Evolutionary conservation across 2,113 vertebrate genomes (phyloP).

Genomic region (Lasiurus cinereus): DNA sequence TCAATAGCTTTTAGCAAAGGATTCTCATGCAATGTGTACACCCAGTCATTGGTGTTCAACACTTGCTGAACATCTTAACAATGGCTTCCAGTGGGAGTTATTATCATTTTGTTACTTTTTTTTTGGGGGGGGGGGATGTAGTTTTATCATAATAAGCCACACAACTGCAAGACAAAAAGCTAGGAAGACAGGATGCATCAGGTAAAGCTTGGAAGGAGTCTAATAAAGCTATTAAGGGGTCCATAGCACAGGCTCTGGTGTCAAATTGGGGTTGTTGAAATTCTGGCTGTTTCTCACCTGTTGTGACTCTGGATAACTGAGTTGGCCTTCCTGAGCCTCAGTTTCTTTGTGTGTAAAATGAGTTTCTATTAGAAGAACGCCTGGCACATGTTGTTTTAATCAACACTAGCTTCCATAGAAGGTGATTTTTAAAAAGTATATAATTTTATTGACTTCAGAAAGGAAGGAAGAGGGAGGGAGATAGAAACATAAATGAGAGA

Average conservation of each 20-base stretch:
- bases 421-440: not conserved
- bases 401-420: not conserved
- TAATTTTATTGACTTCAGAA: no score
- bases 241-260: not conserved
- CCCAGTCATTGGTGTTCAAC: not conserved
- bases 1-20: not conserved
- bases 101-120: not conserved
- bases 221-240: not conserved
- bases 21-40: not conserved
- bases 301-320: not conserved
- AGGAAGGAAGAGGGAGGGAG: no score
- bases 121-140: not conserved
- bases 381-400: not conserved
- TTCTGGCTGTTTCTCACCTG: not conserved
- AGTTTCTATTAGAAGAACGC: not conserved
- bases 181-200: not conserved
- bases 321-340: not conserved
- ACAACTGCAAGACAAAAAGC: not conserved
- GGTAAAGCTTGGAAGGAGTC: not conserved
- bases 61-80: not conserved
- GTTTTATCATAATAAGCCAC: not conserved
- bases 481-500: no score
- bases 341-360: conserved; percentile 10
- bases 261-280: not conserved
- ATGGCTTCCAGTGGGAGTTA: not conserved